phyloP scores from a whole-genome alignment of 2,113 vertebrate genomes.

The Saguinus midas region DNA sequence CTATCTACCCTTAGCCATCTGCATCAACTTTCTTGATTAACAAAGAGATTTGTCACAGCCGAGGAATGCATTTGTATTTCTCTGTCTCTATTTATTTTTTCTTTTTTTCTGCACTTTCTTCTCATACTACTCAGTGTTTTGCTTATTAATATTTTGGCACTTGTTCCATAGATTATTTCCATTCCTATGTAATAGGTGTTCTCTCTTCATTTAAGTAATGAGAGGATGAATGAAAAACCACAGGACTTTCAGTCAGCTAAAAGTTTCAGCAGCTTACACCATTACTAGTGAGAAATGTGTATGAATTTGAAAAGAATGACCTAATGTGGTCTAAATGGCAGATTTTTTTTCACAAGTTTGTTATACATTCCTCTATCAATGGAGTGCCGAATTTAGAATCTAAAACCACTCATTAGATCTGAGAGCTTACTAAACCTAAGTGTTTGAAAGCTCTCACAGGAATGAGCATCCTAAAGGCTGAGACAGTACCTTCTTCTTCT shows the following conservation, averaged over 20 bases:
- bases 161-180: background rate
- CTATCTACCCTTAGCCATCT: rapidly evolving
- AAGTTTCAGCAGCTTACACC: background rate
- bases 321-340: background rate
- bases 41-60: background rate
- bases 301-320: background rate
- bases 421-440: background rate
- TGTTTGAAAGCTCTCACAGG: background rate
- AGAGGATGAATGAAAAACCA: background rate
- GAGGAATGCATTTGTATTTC: background rate
- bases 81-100: background rate
- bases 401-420: background rate
- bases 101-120: background rate
- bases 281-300: background rate
- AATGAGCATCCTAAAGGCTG: background rate
- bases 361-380: background rate
- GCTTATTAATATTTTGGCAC: background rate
- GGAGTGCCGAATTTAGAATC: background rate
- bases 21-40: background rate
- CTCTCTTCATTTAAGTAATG: background rate
- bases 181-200: background rate
- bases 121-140: background rate
- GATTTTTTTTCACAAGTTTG: background rate
- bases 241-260: background rate
- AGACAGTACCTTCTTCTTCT: background rate